Evolutionary conservation across 2,888 invertebrate genomes (phyloP), one percentile per base, ranked within the genome.

Genomic region (Archaeoteleia sp.): DNA sequence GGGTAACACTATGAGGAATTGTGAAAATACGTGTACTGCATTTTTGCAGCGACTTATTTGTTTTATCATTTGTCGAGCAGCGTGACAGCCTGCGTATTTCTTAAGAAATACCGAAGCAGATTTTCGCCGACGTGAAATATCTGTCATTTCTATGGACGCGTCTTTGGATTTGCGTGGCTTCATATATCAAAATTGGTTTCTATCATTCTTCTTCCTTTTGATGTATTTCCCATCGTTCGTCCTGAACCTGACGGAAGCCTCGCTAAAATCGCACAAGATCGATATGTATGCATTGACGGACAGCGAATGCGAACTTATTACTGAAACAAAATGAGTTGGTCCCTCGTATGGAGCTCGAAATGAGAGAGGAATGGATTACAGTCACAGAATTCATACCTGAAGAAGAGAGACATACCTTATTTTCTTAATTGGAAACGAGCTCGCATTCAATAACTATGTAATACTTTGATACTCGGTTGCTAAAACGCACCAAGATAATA

Each of bases 121-220:
- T 60, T 60, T 51, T 12, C 49, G 27, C 32, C 27, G 46, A 54
- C 46, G 15, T 29, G 34, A 54, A 62, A 48, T 42, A 48, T 48
- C 54, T 54, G 54, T 54, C 62, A 62, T 46, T 45, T 51, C 49
- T 53, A 46, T 35, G 37, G 60, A 54, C 32, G 42, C 35, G 48
- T 35, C 54, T 48, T 54, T 55, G 39, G 43, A 55, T 63, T 60
- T 39, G 34, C 25, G 45, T 51, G 60, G 60, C 49, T 60, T 55
- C 55, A 43, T 55, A 43, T 32, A 49, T 55, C 49, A 58, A 65
- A 65, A 65, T 65, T 65, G 65, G 46, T 57, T 58, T 58, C 65
- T 53, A 58, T 53, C 57, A 39, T 45, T 51, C 51, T 57, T 57
- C 43, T 57, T 46, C 15, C 46, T 53, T 35, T 58, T 58, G 65